Conservation (phyloP, 1,140 invertebrate genomes). For the Temnothorax longispinosus region DNA sequence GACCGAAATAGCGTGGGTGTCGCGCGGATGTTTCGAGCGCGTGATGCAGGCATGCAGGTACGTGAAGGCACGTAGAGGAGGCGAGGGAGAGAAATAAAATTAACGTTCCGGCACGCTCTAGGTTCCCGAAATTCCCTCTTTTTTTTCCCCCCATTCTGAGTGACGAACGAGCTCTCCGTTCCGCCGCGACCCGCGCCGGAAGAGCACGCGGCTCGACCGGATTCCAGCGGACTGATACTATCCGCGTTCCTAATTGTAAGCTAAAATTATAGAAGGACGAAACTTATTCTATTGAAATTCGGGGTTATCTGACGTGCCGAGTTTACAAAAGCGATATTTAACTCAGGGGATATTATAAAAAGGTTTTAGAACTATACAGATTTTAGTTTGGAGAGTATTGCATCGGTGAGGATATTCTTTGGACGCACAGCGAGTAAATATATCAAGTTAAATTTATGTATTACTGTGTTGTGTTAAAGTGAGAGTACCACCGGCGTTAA, state of each 20-base stretch:
- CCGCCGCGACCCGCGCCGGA: not conserved
- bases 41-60: constrained; percentile 47
- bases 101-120: not conserved
- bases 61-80: constrained; percentile 10
- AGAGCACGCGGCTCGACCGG: not conserved
- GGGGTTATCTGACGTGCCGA: not conserved
- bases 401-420: not conserved
- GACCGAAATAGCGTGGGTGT: constrained; percentile 68
- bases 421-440: not conserved
- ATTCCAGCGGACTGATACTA: constrained; percentile 2
- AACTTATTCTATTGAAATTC: not conserved
- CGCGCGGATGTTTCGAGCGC: constrained; percentile 16
- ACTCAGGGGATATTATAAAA: not conserved
- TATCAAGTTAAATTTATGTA: not conserved
- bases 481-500: not conserved
- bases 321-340: not conserved
- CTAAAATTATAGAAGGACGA: not conserved
- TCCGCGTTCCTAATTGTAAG: not conserved
- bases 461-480: not conserved
- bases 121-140: constrained; percentile 26
- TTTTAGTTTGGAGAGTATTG: not conserved
- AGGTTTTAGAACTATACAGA: not conserved
- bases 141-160: not conserved
- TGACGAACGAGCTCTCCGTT: not conserved
- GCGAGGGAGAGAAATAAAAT: constrained; percentile 22